These are phyloP conservation scores for Cataglyphis livida DNA, from an alignment of 2,888 invertebrate genomes.

Conservation along the genomic window DNA sequence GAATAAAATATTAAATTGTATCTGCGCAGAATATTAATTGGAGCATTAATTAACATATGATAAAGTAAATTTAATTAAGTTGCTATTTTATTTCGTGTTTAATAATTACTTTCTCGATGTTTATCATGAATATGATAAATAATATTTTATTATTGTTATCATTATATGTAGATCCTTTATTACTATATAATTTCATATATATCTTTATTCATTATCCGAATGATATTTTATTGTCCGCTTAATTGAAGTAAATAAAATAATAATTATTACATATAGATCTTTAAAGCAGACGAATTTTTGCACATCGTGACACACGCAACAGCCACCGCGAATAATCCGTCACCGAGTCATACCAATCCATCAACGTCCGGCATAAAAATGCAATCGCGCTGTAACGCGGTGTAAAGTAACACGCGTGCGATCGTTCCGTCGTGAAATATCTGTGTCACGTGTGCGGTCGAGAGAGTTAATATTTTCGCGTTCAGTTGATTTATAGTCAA, in stretches of 20 bases:
- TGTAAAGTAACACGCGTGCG: constrained; percentile 50
- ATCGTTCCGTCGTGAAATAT: constrained; percentile 47
- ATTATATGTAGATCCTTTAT: constrained; percentile 6
- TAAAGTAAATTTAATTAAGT: constrained; percentile 29
- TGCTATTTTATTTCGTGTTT: constrained; percentile 5
- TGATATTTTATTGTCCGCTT: constrained; percentile 17
- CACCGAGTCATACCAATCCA: constrained; percentile 39
- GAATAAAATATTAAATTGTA: constrained; percentile 22
- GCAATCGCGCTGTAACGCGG: constrained; percentile 48
- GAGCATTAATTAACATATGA: constrained; percentile 29
- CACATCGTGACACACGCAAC: constrained; percentile 7
- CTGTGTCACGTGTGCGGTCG: constrained; percentile 49
- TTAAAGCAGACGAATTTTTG: constrained; percentile 21
- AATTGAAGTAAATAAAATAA: constrained; percentile 25
- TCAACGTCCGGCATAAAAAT: constrained; percentile 44
- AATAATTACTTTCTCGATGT: constrained; percentile 12
- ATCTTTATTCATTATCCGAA: neutral
- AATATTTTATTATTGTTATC: constrained; percentile 22
- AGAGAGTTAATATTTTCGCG: constrained; percentile 52
- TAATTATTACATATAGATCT: constrained; percentile 20
- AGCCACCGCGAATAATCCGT: constrained; percentile 40
- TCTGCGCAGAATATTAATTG: constrained; percentile 29
- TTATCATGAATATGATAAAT: constrained; percentile 2
- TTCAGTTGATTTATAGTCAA: constrained; percentile 39
- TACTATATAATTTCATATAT: neutral